Base-by-base conservation (phyloP, 2,797 vertebrate genomes). In the Novumbra hubbsi region DNA sequence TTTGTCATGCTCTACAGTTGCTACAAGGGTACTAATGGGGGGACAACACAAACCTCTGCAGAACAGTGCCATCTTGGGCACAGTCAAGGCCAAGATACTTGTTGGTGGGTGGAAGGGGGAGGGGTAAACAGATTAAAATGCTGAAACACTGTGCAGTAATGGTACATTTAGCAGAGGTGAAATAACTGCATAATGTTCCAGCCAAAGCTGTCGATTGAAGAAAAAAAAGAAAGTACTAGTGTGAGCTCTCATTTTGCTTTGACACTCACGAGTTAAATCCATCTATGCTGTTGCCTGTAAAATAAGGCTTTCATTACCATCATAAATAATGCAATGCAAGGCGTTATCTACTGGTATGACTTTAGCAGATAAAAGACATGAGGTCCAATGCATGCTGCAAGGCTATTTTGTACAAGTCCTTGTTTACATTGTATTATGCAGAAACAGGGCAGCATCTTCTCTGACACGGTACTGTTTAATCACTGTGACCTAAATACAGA, bases 401-500 rank as follows among this genome's bases (percentile, higher is more conserved):
- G 45, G 24, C 16, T 27, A 27, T 28, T 17, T 52, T 52, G 34
- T 12, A 21, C 74, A 21, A 8, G 14, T 5, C 9, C 21, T n/a
- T 62, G 32, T 70, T 70, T 19, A 19, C 16, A 34, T 71, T 21
- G 19, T 69, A 57, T 45, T 57, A 57, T 21, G n/a, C 34, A 34
- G 15, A 73, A 71, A 52, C n/a, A 41, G 28, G 19, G 48, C 48
- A 45, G 62, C 73, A 81, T 28, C 62, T 72, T 80, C 50, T 72
- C 81, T 19, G 69, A 68, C 78, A 78, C 66, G 64, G 32, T 17
- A 41, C 19, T 28, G 73, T 81, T 84, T 76, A 81, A 86, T 78
- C 76, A 70, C 60, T 17, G 67, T 87, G 84, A 85, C 83, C 84
- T 66, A 84, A 72, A 84, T 84, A 32, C 78, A 78, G 30, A 27